Base-by-base conservation (phyloP, 2,888 invertebrate genomes). In the Leucophenga maculata region DNA sequence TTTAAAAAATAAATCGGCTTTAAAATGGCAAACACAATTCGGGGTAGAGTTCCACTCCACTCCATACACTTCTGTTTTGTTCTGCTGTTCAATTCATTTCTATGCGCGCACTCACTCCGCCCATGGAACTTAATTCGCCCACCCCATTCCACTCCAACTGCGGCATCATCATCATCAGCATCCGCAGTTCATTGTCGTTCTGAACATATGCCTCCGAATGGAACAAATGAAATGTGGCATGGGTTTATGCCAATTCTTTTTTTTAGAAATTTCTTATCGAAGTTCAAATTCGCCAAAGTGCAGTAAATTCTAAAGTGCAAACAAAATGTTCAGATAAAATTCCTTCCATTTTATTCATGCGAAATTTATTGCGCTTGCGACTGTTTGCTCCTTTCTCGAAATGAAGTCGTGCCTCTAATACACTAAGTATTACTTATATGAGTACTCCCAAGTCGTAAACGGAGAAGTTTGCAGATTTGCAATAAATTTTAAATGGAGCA, bases 1-100 rank as follows among this genome's bases (percentile, higher is more conserved):
- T 88, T 88, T 88, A 86, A 86, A 86, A 86, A 86, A 87, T 86
- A 88, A 88, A 88, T 88, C 88, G 86, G 85, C 82, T 86, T 86
- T 83, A 77, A 79, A 82, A 82, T 81, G 82, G 79, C 78, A 78
- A 74, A 72, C 67, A 68, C 62, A 20, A 50, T 44, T 44, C 22
- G 31, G 14, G 44, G 55, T 6, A 59, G 18, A 31, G 60, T 50
- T 54, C 44, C n/a, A n/a, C n/a, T 44, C 32, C 31, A 54, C 52
- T 3, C 26, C 26, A 48, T 59, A 67, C 66, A 60, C 77, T 71
- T 72, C 78, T 74, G 74, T 26, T 26, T 4, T 26, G 26, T 26
- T 26, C 26, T 26, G 26, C 26, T 26, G 26, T 26, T 26, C 26
- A 3, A 4, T 26, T 26, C 26, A 3, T 2, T 26, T 26, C 26